These are phyloP conservation scores for Idaea aversata DNA, from an alignment of 2,888 invertebrate species.

Conservation along the genomic window DNA sequence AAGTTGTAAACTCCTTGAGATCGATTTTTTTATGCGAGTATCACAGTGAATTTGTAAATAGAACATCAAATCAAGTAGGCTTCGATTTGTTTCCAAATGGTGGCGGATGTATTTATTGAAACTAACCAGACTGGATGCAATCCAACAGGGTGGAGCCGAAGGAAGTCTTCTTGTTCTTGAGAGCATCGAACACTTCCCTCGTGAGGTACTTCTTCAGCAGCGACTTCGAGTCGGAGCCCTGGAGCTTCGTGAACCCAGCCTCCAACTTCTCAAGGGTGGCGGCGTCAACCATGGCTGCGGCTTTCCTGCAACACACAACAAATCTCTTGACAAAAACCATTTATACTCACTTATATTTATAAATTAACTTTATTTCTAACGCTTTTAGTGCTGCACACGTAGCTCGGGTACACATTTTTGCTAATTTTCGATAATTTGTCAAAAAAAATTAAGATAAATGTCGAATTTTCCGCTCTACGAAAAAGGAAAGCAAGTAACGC, in stretches of 20 bases:
- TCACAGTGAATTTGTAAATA: not conserved
- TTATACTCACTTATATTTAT: conserved; percentile 12
- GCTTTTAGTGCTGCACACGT: conserved; percentile 75
- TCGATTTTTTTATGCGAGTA: too few species aligned
- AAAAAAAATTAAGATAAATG: conserved; percentile 11
- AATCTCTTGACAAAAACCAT: conserved; percentile 18
- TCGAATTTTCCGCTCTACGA: conserved; percentile 3
- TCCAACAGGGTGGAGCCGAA: conserved; percentile 96
- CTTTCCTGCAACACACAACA: conserved; percentile 80
- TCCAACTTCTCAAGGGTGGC: conserved; percentile 95
- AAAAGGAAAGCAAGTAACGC: conserved; percentile 8
- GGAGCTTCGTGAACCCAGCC: conserved; percentile 93
- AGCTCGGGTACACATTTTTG: conserved; percentile 70
- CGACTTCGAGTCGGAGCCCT: conserved; percentile 95
- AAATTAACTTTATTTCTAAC: conserved; percentile 53
- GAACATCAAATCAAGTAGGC: not conserved
- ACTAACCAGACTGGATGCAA: conserved; percentile 94
- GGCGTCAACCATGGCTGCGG: conserved; percentile 94
- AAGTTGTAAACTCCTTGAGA: too few species aligned
- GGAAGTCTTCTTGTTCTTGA: conserved; percentile 95
- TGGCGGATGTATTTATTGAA: conserved; percentile 17
- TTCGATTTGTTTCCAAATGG: not conserved
- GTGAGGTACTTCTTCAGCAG: conserved; percentile 97
- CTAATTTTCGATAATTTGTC: conserved; percentile 17
- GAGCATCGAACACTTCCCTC: conserved; percentile 93